Evolutionary conservation across 2,888 invertebrate genomes (phyloP), one percentile per base, ranked within the genome.

Genomic region (Sinohyriopsis cumingii): DNA sequence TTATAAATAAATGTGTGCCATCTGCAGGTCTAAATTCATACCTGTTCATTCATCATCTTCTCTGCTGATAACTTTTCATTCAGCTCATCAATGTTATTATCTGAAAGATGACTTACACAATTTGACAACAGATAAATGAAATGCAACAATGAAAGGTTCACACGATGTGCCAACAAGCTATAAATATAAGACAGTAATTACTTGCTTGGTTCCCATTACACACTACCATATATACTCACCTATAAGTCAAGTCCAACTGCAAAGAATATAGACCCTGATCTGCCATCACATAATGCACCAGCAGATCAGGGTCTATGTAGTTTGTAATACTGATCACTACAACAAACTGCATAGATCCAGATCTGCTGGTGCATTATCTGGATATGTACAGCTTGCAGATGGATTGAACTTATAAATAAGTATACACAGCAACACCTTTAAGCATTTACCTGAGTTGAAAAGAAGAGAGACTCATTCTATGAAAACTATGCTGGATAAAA

Each of bases 11-110:
- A 45, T 22, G 20, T 22, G 65, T 55, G 24, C 24, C 45, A 67
- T 20, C n/a, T 19, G 53, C 33, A 65, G 24, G 55, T 56, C 22
- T 57, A 53, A 45, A 19, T 28, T 53, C 71, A 63, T 73, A 87
- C 88, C 84, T 86, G 82, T 55, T 84, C 82, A 33, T 77, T 77
- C 67, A 84, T 73, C 53, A 82, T 80, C 54, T 78, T 78, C 68
- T 82, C 84, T 68, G 79, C 81, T 60, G 85, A 82, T 7, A 86
- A 62, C 62, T 83, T 73, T 24, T 81, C 78, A 56, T 76, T 82
- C 28, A 86, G 62, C 60, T 73, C 72, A 15, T 80, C 76, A 55
- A 86, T 78, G 55, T 85, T 78, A 67, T 75, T 78, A 53, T 72
- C 87, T 87, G 77, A 53, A 82, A 78, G 60, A 64, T 19, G 12